Evolutionary conservation across 2,888 invertebrate genomes (phyloP).

Genomic region (Xestia xanthographa): DNA sequence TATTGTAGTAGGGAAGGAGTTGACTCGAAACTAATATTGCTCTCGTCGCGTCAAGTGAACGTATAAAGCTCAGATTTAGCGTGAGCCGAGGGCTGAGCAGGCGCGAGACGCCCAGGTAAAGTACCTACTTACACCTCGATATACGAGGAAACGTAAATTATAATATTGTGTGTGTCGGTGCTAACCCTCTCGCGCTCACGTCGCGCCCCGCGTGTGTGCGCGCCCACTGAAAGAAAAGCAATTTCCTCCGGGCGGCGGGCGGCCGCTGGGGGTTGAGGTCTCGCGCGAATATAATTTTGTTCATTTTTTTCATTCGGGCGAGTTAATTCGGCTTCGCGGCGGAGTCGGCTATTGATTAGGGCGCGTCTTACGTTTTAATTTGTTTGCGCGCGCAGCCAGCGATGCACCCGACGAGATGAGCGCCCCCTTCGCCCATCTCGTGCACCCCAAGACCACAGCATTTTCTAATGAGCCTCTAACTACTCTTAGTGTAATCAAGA

Average conservation of each 20-base stretch:
- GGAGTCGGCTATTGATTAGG: conserved; percentile 90
- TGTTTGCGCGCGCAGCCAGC: conserved; percentile 90
- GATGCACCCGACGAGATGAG: conserved; percentile 89
- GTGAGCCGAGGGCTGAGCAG: conserved; percentile 88
- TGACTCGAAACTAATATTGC: conserved; percentile 90
- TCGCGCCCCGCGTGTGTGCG: conserved; percentile 84
- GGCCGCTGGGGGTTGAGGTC: conserved; percentile 83
- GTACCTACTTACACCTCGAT: conserved; percentile 90
- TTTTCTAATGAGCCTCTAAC: conserved; percentile 87
- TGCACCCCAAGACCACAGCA: conserved; percentile 68
- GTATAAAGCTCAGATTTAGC: conserved; percentile 91
- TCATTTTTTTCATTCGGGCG: conserved; percentile 90
- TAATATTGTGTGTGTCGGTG: conserved; percentile 90
- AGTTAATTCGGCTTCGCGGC: conserved; percentile 90
- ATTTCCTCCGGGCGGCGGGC: conserved; percentile 87
- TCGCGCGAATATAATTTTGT: conserved; percentile 91
- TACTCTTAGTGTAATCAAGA: conserved; percentile 84
- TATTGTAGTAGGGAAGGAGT: conserved; percentile 88
- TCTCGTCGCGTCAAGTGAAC: conserved; percentile 90
- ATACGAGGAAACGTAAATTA: conserved; percentile 90
- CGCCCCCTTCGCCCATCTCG: conserved; percentile 69
- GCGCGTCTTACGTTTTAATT: conserved; percentile 91
- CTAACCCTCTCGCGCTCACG: conserved; percentile 88
- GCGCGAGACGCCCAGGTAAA: conserved; percentile 90
- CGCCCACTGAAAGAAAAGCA: conserved; percentile 91